These are phyloP conservation scores for Cyrtodaria siliqua DNA, from an alignment of 2,888 invertebrate genomes.

Conservation along the genomic window DNA sequence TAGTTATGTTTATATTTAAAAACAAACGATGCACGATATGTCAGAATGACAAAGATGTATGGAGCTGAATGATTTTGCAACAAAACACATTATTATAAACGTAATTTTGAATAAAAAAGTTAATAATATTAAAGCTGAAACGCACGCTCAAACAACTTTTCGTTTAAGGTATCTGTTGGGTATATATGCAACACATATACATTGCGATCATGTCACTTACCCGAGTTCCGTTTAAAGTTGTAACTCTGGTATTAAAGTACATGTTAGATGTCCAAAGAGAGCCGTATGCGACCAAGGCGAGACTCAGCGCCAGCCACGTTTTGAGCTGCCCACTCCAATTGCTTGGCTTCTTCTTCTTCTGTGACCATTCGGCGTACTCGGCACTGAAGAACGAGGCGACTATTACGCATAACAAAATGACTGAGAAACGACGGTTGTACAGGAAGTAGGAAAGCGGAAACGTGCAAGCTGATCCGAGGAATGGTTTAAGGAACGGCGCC, in stretches of 20 bases:
- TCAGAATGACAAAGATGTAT: no score
- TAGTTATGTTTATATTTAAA: no score
- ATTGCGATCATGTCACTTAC: no score
- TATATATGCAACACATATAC: no score
- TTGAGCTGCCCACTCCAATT: conserved; percentile 31
- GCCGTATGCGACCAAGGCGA: conserved; percentile 33
- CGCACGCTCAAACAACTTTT: no score
- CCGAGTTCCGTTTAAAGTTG: conserved; percentile 51
- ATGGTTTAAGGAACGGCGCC: conserved; percentile 90
- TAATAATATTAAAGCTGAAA: no score
- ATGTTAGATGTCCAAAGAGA: conserved; percentile 48
- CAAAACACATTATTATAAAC: no score
- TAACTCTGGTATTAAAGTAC: conserved; percentile 43
- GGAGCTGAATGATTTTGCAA: no score
- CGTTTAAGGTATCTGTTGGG: no score
- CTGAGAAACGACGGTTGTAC: conserved; percentile 31
- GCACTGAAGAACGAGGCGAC: conserved; percentile 42
- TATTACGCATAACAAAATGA: conserved; percentile 33
- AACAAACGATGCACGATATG: no score
- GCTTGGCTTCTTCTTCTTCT: conserved; percentile 28
- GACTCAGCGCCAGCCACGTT: conserved; percentile 2
- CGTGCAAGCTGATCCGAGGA: conserved; percentile 91
- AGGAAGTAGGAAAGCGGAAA: conserved; percentile 88
- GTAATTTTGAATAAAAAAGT: no score
- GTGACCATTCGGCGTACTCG: conserved; percentile 40